A percentile compares a stretch with the other conserved stretches of the same genome.
These are phyloP conservation scores for Neotragus moschatus DNA, from an alignment of 2,113 vertebrate species.

Conservation along the genomic window DNA sequence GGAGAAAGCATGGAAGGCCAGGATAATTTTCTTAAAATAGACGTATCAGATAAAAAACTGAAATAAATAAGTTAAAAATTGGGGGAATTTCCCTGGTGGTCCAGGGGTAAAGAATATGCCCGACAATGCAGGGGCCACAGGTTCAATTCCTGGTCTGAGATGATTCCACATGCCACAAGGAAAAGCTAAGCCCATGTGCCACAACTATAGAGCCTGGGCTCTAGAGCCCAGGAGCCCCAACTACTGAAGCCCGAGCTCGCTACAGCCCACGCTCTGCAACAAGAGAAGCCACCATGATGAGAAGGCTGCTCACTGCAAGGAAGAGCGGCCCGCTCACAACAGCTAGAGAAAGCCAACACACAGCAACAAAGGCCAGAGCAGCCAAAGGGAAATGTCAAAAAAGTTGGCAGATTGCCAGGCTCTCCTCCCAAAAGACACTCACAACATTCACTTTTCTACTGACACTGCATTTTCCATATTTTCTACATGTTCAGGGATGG, in stretches of 20 bases:
- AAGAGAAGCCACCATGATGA: not conserved
- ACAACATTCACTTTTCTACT: not conserved
- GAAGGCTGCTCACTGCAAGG: accelerated
- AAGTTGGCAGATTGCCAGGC: not conserved
- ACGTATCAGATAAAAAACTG: not conserved
- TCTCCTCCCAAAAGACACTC: not conserved
- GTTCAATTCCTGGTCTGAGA: not conserved
- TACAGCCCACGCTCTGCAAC: not conserved
- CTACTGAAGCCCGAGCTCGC: accelerated
- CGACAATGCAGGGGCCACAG: not conserved
- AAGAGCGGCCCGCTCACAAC: not conserved
- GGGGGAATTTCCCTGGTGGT: not conserved
- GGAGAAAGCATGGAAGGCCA: not conserved
- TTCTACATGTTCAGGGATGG: not conserved
- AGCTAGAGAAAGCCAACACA: not conserved
- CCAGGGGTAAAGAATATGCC: not conserved
- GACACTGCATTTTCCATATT: not conserved
- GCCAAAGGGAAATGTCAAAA: not conserved
- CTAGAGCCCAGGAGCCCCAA: not conserved
- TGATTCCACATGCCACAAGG: not conserved
- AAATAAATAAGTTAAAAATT: not conserved
- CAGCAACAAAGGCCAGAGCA: not conserved
- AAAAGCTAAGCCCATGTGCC: not conserved
- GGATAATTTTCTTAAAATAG: conserved; percentile 8
- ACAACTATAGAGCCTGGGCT: not conserved